Conservation (phyloP, 2,113 vertebrate species). For the Ameiurus melas region DNA sequence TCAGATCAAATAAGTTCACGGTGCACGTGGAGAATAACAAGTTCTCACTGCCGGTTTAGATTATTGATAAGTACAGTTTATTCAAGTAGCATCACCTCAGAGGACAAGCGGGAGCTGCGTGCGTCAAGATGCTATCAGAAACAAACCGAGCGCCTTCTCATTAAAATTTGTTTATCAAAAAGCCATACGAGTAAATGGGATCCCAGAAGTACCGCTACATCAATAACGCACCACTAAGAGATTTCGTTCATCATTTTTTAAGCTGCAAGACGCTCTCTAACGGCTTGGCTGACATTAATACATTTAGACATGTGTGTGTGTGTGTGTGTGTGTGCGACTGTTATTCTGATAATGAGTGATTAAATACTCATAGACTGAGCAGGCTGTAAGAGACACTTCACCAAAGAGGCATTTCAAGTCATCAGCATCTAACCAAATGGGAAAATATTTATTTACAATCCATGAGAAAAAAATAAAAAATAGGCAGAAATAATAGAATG, state of each 20-base stretch:
- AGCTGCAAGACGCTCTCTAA: slow-evolving; percentile 26
- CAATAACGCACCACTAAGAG: slow-evolving; percentile 47
- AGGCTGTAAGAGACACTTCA: slow-evolving; percentile 31
- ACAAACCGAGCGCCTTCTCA: slow-evolving; percentile 29
- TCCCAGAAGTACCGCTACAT: slow-evolving; percentile 37
- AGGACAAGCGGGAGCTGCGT: slow-evolving; percentile 26
- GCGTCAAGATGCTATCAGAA: slow-evolving; percentile 44
- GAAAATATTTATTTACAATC: slow-evolving; percentile 40
- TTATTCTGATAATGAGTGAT: slow-evolving; percentile 50
- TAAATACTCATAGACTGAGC: slow-evolving; percentile 48
- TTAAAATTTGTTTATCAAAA: slow-evolving; percentile 47
- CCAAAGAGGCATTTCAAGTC: slow-evolving; percentile 47
- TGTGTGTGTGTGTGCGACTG: slow-evolving; percentile 6
- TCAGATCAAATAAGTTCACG: slow-evolving; percentile 5
- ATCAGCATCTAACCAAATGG: slow-evolving; percentile 39
- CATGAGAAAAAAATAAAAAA: background rate
- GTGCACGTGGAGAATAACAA: background rate
- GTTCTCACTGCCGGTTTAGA: slow-evolving; percentile 25
- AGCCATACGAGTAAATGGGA: slow-evolving; percentile 33
- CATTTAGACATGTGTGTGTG: slow-evolving; percentile 1
- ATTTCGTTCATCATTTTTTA: slow-evolving; percentile 42
- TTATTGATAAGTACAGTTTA: slow-evolving; percentile 47
- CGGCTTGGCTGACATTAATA: slow-evolving; percentile 39
- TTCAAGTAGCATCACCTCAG: slow-evolving; percentile 30
- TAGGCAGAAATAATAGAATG: background rate